Base-by-base conservation (phyloP, 2,888 invertebrate genomes). In the Cryptocheilus praepositus region DNA sequence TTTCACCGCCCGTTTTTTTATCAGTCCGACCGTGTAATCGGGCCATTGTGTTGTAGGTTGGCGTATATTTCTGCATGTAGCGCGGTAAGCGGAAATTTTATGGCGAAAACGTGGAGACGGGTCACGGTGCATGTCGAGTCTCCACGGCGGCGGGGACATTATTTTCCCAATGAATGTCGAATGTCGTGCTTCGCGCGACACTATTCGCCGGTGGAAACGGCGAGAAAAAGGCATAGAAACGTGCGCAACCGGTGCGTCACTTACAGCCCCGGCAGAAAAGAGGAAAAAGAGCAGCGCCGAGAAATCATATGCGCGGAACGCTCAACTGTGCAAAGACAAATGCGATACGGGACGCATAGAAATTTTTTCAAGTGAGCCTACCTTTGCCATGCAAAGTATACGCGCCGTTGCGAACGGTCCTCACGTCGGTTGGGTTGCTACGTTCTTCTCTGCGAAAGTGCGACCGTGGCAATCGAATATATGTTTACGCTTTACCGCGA, bases 101-200 rank as follows among this genome's bases (percentile, higher is more conserved):
- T 19, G 49, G 18, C 18, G 8, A 49, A 49, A 19, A 49, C 16
- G 49, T 49, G 49, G 19, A n/a, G n/a, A 49, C 19, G 16, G 18
- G 49, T 49, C 49, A 18, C n/a, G 16, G 3, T 0, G 8, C 16
- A 16, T 16, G 49, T 16, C 8, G 49, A 19, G n/a, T 49, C 16
- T 18, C 4, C 49, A 4, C 16, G 1, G 3, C 18, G 49, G 18
- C 18, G 19, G 2, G 7, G 16, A 49, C 56, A 53, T 60, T 68
- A 68, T 64, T 64, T 64, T 68, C 64, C 58, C 54, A 64, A 64
- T 64, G 56, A 68, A 55, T 52, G 51, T 49, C 59, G 36, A 64
- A 55, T 60, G 60, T 44, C 18, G n/a, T n/a, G 52, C 15, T 53
- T 44, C 43, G 19, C 18, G 55, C 51, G 59, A n/a, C 67, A 15